phyloP scores from a whole-genome alignment of 1,140 invertebrate genomes.

The Limonius californicus region DNA sequence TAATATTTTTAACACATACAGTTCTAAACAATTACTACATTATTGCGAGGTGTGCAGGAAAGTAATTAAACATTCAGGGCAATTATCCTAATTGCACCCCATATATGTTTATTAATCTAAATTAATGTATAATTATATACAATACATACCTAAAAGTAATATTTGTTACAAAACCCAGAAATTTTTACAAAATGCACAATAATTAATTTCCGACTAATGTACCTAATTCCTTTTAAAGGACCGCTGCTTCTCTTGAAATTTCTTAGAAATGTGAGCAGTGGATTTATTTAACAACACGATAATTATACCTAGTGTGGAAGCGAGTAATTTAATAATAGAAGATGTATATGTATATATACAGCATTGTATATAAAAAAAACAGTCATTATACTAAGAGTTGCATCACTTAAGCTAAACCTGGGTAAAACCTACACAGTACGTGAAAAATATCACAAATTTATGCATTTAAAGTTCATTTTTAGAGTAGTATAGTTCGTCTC shows the following conservation, averaged over 20 bases:
- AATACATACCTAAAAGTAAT: not conserved
- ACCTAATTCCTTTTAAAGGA: not conserved
- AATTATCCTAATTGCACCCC: not conserved
- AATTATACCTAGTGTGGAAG: not conserved
- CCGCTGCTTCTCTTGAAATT: not conserved
- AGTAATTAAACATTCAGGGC: not conserved
- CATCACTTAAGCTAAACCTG: not conserved
- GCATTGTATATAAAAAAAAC: slow-evolving; percentile 6
- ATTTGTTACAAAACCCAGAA: slow-evolving; percentile 4
- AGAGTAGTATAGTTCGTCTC: not conserved
- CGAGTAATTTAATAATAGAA: not conserved
- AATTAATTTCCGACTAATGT: not conserved
- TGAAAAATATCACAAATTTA: slow-evolving; percentile 18
- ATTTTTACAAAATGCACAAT: not conserved
- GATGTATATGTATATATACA: slow-evolving; percentile 4
- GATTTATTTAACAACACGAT: not conserved
- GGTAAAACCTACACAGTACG: slow-evolving; percentile 7
- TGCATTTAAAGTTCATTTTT: not conserved
- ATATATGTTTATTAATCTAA: not conserved
- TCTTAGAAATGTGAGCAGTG: not conserved
- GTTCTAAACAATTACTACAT: not conserved
- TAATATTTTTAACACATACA: no score
- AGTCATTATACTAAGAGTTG: slow-evolving; percentile 1
- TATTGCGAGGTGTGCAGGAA: not conserved
- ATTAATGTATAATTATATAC: not conserved